Conservation (phyloP, 2,888 invertebrate genomes). For the Nebria salina region DNA sequence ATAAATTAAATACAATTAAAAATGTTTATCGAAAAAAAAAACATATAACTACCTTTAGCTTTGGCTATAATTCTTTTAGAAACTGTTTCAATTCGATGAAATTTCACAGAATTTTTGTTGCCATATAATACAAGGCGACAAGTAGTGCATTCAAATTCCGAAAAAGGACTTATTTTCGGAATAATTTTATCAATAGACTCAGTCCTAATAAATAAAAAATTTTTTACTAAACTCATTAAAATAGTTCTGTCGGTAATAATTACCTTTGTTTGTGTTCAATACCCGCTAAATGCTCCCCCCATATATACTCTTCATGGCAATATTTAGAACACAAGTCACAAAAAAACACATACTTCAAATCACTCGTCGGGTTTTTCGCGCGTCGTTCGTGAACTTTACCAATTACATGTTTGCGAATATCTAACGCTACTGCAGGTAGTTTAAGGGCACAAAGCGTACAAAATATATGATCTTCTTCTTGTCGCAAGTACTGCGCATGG, state of each 20-base stretch:
- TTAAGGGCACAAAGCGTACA: slow-evolving; percentile 29
- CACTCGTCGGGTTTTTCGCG: neutral
- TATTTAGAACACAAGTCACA: slow-evolving; percentile 35
- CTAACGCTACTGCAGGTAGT: neutral
- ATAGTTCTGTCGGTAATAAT: neutral
- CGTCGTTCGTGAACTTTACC: slow-evolving; percentile 10
- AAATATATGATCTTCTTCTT: neutral
- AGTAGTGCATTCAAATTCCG: slow-evolving; percentile 57
- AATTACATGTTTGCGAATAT: slow-evolving; percentile 26
- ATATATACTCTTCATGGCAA: slow-evolving; percentile 15
- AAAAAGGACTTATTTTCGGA: slow-evolving; percentile 18
- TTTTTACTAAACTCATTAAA: neutral
- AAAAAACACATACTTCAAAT: slow-evolving; percentile 25
- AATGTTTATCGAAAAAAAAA: neutral
- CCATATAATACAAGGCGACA: slow-evolving; percentile 57
- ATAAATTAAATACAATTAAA: slow-evolving; percentile 17
- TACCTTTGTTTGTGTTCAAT: slow-evolving; percentile 40
- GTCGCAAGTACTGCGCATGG: slow-evolving; percentile 15
- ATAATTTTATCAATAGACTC: slow-evolving; percentile 13
- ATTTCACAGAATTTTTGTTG: slow-evolving; percentile 55
- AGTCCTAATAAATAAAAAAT: slow-evolving; percentile 15
- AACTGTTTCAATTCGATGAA: slow-evolving; percentile 50
- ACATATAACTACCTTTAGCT: slow-evolving; percentile 38
- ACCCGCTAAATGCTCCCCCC: slow-evolving; percentile 30
- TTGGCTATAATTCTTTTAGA: slow-evolving; percentile 43